These are phyloP conservation scores for Drosophila mercatorum DNA, from an alignment of 2,888 invertebrate genomes.

Conservation along the genomic window DNA sequence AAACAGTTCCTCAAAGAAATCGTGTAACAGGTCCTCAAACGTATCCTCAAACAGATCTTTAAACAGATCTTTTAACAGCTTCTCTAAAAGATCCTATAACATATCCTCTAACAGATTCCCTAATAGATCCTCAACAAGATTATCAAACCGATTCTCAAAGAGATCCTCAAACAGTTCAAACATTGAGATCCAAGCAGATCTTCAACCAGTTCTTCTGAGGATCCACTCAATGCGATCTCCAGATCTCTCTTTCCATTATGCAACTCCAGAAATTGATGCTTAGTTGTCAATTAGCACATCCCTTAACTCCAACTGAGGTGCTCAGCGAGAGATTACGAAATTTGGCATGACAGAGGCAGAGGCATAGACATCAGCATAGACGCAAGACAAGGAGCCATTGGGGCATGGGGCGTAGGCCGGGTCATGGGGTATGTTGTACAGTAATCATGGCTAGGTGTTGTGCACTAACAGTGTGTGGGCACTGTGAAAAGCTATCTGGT, in stretches of 20 bases:
- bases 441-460: conserved; percentile 8
- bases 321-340: conserved; percentile 4
- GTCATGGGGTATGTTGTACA: not conserved
- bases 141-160: not conserved
- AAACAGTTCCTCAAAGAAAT: not conserved
- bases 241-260: not conserved
- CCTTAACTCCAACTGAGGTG: not conserved
- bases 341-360: not conserved
- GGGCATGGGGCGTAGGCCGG: not conserved
- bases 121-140: not conserved
- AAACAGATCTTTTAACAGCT: not conserved
- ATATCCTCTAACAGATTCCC: not conserved
- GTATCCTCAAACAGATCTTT: not conserved
- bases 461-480: conserved; percentile 25
- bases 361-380: not conserved
- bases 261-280: not conserved
- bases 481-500: conserved; percentile 53
- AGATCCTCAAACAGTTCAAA: not conserved
- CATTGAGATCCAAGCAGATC: not conserved
- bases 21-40: too few relatives aligned
- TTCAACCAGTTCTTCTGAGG: not conserved
- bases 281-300: not conserved
- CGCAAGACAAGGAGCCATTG: not conserved
- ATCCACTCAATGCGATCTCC: not conserved
- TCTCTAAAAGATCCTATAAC: not conserved